Conservation (phyloP, 1,140 invertebrate species). For the Onthophagus taurus region DNA sequence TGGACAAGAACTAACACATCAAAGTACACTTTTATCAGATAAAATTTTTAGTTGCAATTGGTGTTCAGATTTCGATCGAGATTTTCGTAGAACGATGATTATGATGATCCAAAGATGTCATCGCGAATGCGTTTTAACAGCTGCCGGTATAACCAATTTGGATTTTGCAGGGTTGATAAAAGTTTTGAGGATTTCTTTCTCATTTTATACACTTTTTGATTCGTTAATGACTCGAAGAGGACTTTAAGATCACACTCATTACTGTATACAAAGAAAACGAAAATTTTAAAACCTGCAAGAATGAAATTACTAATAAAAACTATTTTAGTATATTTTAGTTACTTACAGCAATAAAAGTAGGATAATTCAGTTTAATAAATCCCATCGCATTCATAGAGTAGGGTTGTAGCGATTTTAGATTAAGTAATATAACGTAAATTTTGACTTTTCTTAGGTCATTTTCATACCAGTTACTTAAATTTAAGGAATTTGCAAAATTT, state of each 20-base stretch:
- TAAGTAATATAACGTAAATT: no score
- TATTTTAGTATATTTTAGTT: background rate
- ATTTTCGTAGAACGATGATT: constrained; percentile 6
- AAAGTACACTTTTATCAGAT: constrained; percentile 1
- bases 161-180: constrained; percentile 6
- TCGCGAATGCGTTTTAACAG: background rate
- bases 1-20: background rate
- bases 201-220: constrained; percentile 7
- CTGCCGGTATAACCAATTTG: constrained; percentile 6
- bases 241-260: background rate
- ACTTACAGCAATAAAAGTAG: background rate
- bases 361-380: constrained; percentile 1
- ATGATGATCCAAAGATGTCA: constrained; percentile 10
- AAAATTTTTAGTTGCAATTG: constrained; percentile 8
- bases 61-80: background rate
- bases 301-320: background rate
- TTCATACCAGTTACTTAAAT: no score
- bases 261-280: constrained; percentile 7
- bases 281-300: constrained; percentile 6
- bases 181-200: constrained; percentile 8
- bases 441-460: no score
- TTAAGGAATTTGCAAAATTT: no score
- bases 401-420: no score
- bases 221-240: background rate
- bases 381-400: constrained; percentile 3